Evolutionary conservation across 2,797 vertebrate genomes (phyloP), one percentile per base, ranked within the genome.

Genomic region (Naso thynnoides): DNA sequence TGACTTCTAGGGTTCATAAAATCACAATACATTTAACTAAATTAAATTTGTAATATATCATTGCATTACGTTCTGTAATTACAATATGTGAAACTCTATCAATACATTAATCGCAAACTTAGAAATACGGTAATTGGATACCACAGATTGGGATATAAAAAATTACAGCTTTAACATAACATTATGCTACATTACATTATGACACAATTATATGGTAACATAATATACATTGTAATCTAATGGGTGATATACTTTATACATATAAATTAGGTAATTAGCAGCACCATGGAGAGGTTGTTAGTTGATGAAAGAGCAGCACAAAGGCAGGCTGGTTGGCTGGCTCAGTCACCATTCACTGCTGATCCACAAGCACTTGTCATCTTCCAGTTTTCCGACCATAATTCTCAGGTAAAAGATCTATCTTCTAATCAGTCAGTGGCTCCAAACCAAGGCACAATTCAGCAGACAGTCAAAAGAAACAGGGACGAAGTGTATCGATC

Each of bases 371-470:
- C 81, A 83, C 85, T 90, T 84, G 90, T 88, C 76, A 47, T 83
- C 86, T 87, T 86, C 76, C 86, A 88, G 85, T 90, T 82, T 86
- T 88, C 83, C 73, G 70, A 83, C 81, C 70, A 88, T 88, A 86
- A 90, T 85, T 89, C 76, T 71, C 72, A 87, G 89, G 90, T 89
- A 84, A 81, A 86, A 82, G 76, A 87, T 82, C 84, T 47, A 79
- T 82, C 70, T 73, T 76, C 63, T 84, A 85, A 89, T 89, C 79
- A 89, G 77, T 66, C 13, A 15, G 38, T 2, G 13, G 56, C 74
- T 86, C 73, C 71, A 81, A 71, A 81, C 71, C 86, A 81, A 87
- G 73, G 45, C 56, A 70, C 68, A 78, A 87, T 84, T 84, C 16
- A 73, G 84, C 72, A 75, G 68, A 54, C 68, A 79, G 68, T 62